Base-by-base conservation (phyloP, 1,140 invertebrate genomes). In the Drosophila willistoni region DNA sequence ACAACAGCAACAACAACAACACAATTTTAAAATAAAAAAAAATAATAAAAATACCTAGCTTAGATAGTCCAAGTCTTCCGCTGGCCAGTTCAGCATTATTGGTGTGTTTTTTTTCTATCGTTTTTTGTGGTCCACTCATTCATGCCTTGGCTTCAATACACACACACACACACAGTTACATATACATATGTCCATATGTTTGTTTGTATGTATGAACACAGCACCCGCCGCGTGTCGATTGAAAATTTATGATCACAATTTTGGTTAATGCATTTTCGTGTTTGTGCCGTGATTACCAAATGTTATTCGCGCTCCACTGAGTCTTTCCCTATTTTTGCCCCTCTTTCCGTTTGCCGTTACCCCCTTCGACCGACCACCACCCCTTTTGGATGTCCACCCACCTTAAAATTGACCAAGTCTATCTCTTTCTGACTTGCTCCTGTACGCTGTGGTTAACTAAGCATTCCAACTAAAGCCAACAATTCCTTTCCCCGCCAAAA, bases 241-340 rank as follows among this genome's bases (percentile, higher is more conserved):
- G 80, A 89, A 89, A 89, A 89, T 89, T 89, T 89, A 89, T 89
- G 84, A 89, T 90, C 84, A 89, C 84, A 89, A 89, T 89, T 89
- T 89, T 89, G 85, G 84, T 89, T 89, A 89, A 89, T 89, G 84
- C 84, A 89, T 89, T 89, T 89, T 89, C 84, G 84, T 89, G 84
- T 89, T 89, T 89, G 84, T 89, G 84, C 80, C 84, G 89, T 84
- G 84, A 89, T 89, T 89, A 89, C 84, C 84, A 89, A 89, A 89
- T 89, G 85, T 89, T 89, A 89, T 89, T 89, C 84, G 89, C 84
- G 84, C 84, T 90, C 84, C 85, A 80, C 73, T 77, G 83, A 82
- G 74, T 85, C 74, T 73, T 70, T 84, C 84, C 83, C 79, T 84
- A 29, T 29, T 29, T 29, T 29, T 29, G 5, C 29, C 29, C 29